Conservation (phyloP, 2,888 invertebrate genomes). For the Cactoblastis cactorum region DNA sequence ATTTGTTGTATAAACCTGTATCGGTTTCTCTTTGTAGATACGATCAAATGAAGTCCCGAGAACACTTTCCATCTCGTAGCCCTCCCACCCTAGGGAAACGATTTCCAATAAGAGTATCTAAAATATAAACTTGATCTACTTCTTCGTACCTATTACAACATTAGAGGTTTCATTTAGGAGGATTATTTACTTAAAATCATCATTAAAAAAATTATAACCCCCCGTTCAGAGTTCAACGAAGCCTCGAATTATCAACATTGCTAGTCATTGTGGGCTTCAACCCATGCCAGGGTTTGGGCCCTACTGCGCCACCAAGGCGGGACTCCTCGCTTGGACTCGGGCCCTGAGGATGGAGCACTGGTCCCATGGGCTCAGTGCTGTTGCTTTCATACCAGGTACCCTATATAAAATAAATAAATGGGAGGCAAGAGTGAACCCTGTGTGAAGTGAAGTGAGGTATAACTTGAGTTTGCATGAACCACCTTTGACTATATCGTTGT, state of each 20-base stretch:
- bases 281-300: slow-evolving; percentile 86
- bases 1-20: not conserved
- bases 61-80: not conserved
- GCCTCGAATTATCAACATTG: slow-evolving; percentile 87
- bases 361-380: slow-evolving; percentile 84
- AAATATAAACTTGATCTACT: not conserved
- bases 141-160: not conserved
- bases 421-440: no score
- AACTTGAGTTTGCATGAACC: no score
- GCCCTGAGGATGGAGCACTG: slow-evolving; percentile 85
- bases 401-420: no score
- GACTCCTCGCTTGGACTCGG: slow-evolving; percentile 85
- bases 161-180: no score
- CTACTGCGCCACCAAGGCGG: slow-evolving; percentile 92
- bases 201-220: no score
- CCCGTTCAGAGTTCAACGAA: slow-evolving; percentile 36
- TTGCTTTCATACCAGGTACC: slow-evolving; percentile 90
- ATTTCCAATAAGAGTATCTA: not conserved
- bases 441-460: no score
- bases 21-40: not conserved
- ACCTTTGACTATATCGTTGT: no score
- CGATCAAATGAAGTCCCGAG: not conserved
- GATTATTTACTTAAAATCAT: no score
- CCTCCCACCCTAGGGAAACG: not conserved
- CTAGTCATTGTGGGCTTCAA: slow-evolving; percentile 89